Base-by-base conservation (phyloP, 2,797 vertebrate species). In the Betta splendens region DNA sequence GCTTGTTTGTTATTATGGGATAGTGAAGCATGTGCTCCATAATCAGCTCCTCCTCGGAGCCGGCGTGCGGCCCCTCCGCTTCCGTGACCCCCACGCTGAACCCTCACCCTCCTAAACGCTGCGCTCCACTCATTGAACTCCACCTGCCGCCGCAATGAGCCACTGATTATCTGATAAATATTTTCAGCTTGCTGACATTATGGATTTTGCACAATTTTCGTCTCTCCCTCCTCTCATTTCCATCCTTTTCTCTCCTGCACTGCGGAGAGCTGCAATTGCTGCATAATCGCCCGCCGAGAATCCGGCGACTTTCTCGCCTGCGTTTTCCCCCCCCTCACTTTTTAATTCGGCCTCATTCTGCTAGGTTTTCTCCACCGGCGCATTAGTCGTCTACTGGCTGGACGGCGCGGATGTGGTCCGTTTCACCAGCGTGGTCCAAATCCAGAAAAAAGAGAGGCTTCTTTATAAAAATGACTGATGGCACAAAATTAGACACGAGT, bases 211-310 rank as follows among this genome's bases (percentile, higher is more conserved):
- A 64, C 29, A 43, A 31, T 55, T 62, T 59, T 49, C 69, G 64
- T 35, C 77, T 65, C 64, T 67, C 67, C 33, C 44, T 39, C 47
- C 53, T 69, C 72, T 80, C 57, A 66, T 83, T 81, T 85, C 79
- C 69, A 72, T 79, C 68, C 68, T 60, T 75, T 75, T 73, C 71
- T 77, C 71, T 80, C 51, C 85, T 87, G 84, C 87, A 89, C 69
- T 87, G 84, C 86, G 39, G 85, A 87, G 80, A 86, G 64, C 82
- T 80, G 78, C 76, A 46, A 85, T 82, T 72, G 69, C 87, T 90
- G 85, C 86, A 87, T 89, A 90, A 88, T 90, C 77, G 54, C 83
- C 76, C 64, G 60, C 74, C 72, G 77, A 89, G 75, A 68, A 74
- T 71, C 64, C 78, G 60, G 65, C 29, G 72, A 82, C 72, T 80